Evolutionary conservation across 1,140 invertebrate genomes (phyloP), one percentile per base, ranked within the genome.

Genomic region (Ladona fulva): DNA sequence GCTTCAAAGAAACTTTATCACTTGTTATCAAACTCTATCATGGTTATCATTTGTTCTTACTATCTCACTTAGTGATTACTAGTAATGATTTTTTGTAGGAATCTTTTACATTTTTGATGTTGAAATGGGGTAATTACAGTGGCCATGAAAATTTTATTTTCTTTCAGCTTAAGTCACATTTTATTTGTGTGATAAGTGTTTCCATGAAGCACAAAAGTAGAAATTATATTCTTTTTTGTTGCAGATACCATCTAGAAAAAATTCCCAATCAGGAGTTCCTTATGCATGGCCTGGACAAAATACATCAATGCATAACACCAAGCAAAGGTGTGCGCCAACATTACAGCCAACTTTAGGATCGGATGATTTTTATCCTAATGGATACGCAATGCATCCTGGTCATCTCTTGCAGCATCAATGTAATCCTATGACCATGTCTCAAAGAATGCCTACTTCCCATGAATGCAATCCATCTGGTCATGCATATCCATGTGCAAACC

Each of bases 401-500:
- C 52, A 66, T 66, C 52, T 66, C 16, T 66, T 66, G n/a, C 52
- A 66, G 52, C 52, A 66, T 16, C 52, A 66, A 66, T 66, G 52
- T 22, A 66, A 66, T 66, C 14, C 52, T 12, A 19, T 66, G 52
- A 22, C 52, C 1, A 16, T 22, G 16, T 12, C 52, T 66, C 52
- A 66, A 3, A 66, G 52, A 22, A 19, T 66, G 5, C n/a, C 3
- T 6, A 22, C 52, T 6, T 16, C 52, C 52, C 52, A 66, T 66
- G 52, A 66, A 16, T 66, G 52, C 14, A 22, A 22, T 22, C 52
- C 14, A 6, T 66, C 52, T 19, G 52, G 52, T 6, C n/a, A 19
- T 19, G 52, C 14, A 6, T 66, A 66, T 66, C 52, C 52, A 12
- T 66, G 52, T 22, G 22, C 76, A 24, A 24, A 77, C 19, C 83